A percentile compares a stretch with the other conserved stretches of the same genome.
These are phyloP conservation scores for Empidonax traillii DNA, from an alignment of 2,113 vertebrate species.

Conservation along the genomic window DNA sequence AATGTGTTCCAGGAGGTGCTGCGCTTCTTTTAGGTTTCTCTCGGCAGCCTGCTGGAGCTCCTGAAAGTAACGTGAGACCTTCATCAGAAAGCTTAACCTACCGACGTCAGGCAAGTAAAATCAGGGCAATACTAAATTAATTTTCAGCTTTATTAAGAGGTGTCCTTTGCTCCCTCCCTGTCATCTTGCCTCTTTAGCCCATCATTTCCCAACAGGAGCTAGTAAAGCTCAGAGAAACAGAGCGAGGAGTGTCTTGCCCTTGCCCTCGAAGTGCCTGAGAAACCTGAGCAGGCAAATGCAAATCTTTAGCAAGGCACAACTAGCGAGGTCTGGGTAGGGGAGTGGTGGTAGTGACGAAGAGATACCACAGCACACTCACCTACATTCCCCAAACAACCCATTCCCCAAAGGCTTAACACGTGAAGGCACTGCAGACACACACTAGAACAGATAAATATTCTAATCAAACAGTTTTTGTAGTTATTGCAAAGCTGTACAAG, in stretches of 20 bases:
- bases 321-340: neutral
- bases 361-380: neutral
- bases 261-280: neutral
- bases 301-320: neutral
- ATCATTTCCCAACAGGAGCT: neutral
- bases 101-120: neutral
- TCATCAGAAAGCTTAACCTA: neutral
- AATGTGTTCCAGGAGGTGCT: slow-evolving; percentile 59
- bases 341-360: fast-evolving
- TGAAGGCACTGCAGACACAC: neutral
- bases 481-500: neutral
- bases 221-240: neutral
- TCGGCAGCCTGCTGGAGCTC: slow-evolving; percentile 45
- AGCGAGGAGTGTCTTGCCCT: neutral
- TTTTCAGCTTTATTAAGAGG: neutral
- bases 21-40: slow-evolving; percentile 21
- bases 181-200: neutral
- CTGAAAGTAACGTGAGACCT: slow-evolving; percentile 23
- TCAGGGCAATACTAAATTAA: neutral
- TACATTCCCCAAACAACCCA: neutral
- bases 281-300: neutral
- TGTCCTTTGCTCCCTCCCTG: neutral
- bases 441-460: neutral
- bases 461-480: neutral
- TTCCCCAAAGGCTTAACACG: neutral